Conservation (phyloP, 1,140 invertebrate genomes). For the Ephestia elutella region DNA sequence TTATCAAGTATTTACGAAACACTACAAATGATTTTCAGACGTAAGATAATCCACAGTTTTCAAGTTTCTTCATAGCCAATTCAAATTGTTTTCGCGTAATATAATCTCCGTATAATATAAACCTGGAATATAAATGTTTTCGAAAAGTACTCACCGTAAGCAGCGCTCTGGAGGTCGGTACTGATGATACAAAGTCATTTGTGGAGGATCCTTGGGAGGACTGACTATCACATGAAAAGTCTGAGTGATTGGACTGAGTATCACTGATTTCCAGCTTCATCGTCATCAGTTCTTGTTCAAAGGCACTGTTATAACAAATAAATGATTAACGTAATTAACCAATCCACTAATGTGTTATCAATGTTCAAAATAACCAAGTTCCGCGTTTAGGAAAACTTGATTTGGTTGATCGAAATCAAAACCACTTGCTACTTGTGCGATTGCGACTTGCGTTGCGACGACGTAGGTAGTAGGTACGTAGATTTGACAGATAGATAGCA, state of each 20-base stretch:
- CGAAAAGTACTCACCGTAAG: slow-evolving; percentile 46
- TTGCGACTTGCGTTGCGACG: too few species aligned
- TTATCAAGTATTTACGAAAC: too few species aligned
- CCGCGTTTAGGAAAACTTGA: background rate
- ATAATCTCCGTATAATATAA: background rate
- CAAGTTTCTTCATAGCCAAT: too few species aligned
- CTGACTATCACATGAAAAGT: slow-evolving; percentile 65
- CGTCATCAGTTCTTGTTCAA: slow-evolving; percentile 50
- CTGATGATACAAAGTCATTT: slow-evolving; percentile 59
- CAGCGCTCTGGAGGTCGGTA: slow-evolving; percentile 46
- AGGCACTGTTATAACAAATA: slow-evolving; percentile 10
- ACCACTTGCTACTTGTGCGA: background rate
- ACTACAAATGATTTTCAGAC: too few species aligned
- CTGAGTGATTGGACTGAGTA: slow-evolving; percentile 64
- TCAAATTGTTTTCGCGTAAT: too few species aligned
- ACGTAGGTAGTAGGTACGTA: too few species aligned
- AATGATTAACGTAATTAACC: slow-evolving; percentile 47
- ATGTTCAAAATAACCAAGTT: slow-evolving; percentile 1
- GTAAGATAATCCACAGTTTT: too few species aligned
- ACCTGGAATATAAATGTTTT: background rate
- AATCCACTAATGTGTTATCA: background rate
- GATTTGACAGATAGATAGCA: slow-evolving; percentile 13
- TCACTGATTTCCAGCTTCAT: slow-evolving; percentile 70
- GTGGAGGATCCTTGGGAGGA: slow-evolving; percentile 64
- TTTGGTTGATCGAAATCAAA: background rate